phyloP scores from a whole-genome alignment of 1,140 invertebrate genomes.

The Drosophila sproati region DNA sequence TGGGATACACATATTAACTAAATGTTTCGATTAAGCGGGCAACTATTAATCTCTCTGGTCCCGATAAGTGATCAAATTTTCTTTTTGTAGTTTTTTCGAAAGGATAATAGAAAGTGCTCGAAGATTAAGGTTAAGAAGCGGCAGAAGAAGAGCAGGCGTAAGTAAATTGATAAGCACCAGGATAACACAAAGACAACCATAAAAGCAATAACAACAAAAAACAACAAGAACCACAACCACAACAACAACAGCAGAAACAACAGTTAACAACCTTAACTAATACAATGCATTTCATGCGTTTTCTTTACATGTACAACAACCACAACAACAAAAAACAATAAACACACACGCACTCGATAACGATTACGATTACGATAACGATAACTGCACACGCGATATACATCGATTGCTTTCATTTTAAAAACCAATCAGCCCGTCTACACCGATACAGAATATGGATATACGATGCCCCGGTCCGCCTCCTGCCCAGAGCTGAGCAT shows the following conservation, averaged over 20 bases:
- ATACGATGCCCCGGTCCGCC: conserved; percentile 81
- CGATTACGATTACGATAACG: conserved; percentile 11
- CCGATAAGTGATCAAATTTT: conserved; percentile 31
- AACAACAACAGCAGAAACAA: background rate
- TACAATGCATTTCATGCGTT: conserved; percentile 24
- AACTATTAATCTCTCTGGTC: background rate
- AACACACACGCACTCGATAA: conserved; percentile 18
- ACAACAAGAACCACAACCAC: background rate
- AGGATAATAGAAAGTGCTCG: conserved; percentile 71
- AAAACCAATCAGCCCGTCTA: conserved; percentile 74
- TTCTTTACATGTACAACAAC: conserved; percentile 65
- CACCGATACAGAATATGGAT: conserved; percentile 66
- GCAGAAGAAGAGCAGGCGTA: conserved; percentile 59
- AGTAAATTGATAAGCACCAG: conserved; percentile 47
- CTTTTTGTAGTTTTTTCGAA: conserved; percentile 76
- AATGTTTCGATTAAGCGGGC: conserved; percentile 60
- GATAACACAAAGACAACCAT: conserved; percentile 21
- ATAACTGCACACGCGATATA: conserved; percentile 18
- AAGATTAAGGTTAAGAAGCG: conserved; percentile 67
- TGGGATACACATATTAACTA: conserved; percentile 17
- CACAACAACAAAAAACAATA: conserved; percentile 21
- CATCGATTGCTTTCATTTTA: conserved; percentile 32
- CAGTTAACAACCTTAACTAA: conserved; percentile 24
- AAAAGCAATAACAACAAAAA: background rate
- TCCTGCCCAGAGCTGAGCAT: conserved; percentile 88